Evolutionary conservation across 2,888 invertebrate species (phyloP), one percentile per base, ranked within the genome.

Genomic region (Diarsia mendica): DNA sequence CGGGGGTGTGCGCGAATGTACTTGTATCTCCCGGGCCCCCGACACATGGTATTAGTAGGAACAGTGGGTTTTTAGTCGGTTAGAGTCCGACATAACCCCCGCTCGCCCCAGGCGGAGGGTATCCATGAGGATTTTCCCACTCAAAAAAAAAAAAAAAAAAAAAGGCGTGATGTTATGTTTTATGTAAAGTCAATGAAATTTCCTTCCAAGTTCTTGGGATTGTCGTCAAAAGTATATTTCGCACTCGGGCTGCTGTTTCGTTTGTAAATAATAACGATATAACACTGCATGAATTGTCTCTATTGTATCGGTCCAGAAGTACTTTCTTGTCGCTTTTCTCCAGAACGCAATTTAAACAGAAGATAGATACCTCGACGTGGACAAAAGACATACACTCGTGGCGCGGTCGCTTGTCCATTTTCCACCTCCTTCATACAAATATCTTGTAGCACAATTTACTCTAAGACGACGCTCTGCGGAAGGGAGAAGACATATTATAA

Each of bases 401-500:
- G 33, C 48, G 48, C 39, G 18, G 58, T 78, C 33, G 11, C 48
- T 51, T 66, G 53, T 44, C 48, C 53, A 69, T 82, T 82, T 82
- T 49, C 65, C 44, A 61, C 39, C 53, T n/a, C 51, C 60, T 55
- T 66, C 44, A 82, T 61, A 66, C 23, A 63, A 39, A 64, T 51
- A 64, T 48, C 23, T 33, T 46, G 13, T 20, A 53, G 20, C 18
- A 64, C 64, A 33, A 44, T 58, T 74, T 20, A 13, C 33, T 23
- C 15, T 9, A 39, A 48, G 10, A 39, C n/a, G 18, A 51, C 4
- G 20, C 33, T 46, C 46, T 60, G 15, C 23, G 39, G 33, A 55
- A 82, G 20, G 11, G 44, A 77, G 63, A 46, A 63, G 67, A 67
- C 63, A 82, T 73, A 55, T 80, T 61, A 28, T 33, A 65, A 65